Base-by-base conservation (phyloP, 1,140 invertebrate genomes). In the Magallana gigas region DNA sequence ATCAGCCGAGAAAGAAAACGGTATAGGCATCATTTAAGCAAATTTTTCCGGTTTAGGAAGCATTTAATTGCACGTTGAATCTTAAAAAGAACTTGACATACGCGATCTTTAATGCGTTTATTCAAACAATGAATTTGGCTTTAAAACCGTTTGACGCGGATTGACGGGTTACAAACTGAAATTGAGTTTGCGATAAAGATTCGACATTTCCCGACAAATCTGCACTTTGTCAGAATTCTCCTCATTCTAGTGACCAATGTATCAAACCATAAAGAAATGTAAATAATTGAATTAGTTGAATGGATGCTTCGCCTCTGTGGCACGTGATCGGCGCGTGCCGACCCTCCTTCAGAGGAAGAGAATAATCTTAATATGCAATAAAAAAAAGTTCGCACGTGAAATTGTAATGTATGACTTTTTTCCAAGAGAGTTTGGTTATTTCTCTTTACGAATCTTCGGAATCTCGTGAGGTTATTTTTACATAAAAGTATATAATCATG, bases 211-310 rank as follows among this genome's bases (percentile, higher is more conserved):
- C 14, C 36, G 68, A 76, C 23, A 23, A 76, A 11, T 23, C 68
- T 76, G 68, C 68, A 76, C 68, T 76, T 48, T 76, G 68, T 76
- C 29, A 76, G 36, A 76, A 8, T 76, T 76, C 36, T 76, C 68
- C 36, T 76, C 29, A 76, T 29, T 76, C 23, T 12, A 76, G 68
- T 76, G 68, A 76, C 68, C 68, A 12, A 76, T 8, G 68, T 36
- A 8, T 29, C 7, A 2, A 4, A 48, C 36, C 36, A 29, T 29
- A 76, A 29, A 36, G 68, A 23, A 76, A 36, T 76, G 68, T 76
- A 76, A 76, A 76, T 76, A 76, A 76, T 76, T 76, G 68, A 76
- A 76, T 48, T 76, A 29, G 18, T 3, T 36, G 29, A 36, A 76
- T 12, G 68, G 68, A 29, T 29, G 68, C 36, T 48, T 76, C 68